phyloP scores from a whole-genome alignment of 2,113 vertebrate species.

The Poicephalus gulielmi region DNA sequence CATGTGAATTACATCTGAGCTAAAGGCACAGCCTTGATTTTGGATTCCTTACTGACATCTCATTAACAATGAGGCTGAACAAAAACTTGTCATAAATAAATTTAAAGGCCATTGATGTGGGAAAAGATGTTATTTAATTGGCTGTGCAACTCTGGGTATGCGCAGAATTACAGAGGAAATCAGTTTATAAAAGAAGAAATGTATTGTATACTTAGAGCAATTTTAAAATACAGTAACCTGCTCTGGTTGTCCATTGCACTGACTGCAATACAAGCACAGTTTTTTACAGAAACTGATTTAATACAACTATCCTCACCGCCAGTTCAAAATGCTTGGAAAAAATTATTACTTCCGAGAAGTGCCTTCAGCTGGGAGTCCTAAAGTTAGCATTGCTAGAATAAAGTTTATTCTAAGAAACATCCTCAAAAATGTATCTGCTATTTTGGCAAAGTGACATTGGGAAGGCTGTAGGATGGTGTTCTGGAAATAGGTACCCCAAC shows the following conservation, averaged over 20 bases:
- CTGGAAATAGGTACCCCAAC: conserved; percentile 45
- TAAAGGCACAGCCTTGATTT: not conserved
- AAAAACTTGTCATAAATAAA: not conserved
- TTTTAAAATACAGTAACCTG: not conserved
- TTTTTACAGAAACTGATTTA: not conserved
- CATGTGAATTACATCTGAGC: not conserved
- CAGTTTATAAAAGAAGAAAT: not conserved
- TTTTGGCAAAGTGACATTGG: conserved; percentile 17
- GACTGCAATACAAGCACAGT: not conserved
- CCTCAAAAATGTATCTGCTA: not conserved
- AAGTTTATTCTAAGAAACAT: not conserved
- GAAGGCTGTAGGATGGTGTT: not conserved
- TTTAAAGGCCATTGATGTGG: not conserved
- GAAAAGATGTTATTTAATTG: not conserved
- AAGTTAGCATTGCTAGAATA: not conserved
- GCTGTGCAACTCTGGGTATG: not conserved
- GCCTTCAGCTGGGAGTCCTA: not conserved
- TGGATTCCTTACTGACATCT: not conserved
- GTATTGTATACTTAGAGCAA: not conserved
- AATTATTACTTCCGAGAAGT: not conserved
- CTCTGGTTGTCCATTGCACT: not conserved
- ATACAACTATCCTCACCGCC: not conserved
- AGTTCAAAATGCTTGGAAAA: not conserved
- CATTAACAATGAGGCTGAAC: not conserved
- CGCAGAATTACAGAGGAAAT: not conserved